Base-by-base conservation (phyloP, 2,113 vertebrate species). In the Entomyzon cyanotis region DNA sequence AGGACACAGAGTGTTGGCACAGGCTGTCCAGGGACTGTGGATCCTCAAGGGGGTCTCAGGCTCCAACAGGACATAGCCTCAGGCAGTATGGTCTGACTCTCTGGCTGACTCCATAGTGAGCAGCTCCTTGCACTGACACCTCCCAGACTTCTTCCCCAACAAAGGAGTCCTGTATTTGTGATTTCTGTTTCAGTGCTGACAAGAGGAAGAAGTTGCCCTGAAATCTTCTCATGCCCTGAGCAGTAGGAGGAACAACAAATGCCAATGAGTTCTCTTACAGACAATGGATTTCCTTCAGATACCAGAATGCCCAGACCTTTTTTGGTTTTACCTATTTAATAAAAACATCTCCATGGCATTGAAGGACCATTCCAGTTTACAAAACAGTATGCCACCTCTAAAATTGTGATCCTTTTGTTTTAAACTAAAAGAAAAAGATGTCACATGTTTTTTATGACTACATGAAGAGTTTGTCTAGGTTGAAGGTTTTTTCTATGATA, bases 21-120 rank as follows among this genome's bases (percentile, higher is more conserved):
- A 53, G 20, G 12, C 33, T 64, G 39, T 21, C 15, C 1, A 3
- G 16, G 18, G n/a, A 41, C n/a, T 15, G 6, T 33, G 24, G 12
- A 71, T 63, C 30, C 28, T 56, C 4, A 4, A 4, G 6, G 5
- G 10, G 12, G 14, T 56, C 33, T 68, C 47, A 31, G 24, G 10
- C 5, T 7, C 16, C 1, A 0, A 12, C 3, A 56, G 15, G 15
- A 69, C 1, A 2, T 69, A 81, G 50, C 19, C 42, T 37, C 27
- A 22, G 35, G 27, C 19, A 53, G 8, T 11, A 21, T 56, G 20
- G 33, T 60, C 41, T 65, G 31, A 46, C 6, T 12, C 25, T 35
- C 4, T 9, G 47, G 9, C 7, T 80, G 39, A 53, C 9, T 15
- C 23, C 2, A 2, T 44, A 37, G 11, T 15, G 21, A 49, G 27